Base-by-base conservation (phyloP, 2,888 invertebrate species). In the Polyploca ridens region DNA sequence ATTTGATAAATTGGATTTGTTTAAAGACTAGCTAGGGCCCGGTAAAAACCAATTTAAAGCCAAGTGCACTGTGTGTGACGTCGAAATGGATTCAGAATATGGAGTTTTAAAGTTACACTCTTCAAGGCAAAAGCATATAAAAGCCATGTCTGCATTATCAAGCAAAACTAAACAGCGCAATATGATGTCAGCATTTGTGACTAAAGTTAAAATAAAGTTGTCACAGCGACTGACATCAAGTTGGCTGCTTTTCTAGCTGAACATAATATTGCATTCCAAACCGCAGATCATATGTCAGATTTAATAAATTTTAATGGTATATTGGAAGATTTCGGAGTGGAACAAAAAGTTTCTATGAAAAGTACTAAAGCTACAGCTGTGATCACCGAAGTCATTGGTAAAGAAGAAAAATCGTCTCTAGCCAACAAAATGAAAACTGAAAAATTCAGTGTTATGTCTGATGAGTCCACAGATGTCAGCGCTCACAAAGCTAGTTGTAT, bases 211-310 rank as follows among this genome's bases (percentile, higher is more conserved):
- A 27, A 27, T 27, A 27, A 27, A 27, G 2, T 27, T 27, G 27
- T 27, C 27, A 2, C 27, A 27, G 27, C 27, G 27, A 27, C 38
- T 38, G 38, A 38, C 0, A 38, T 38, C 6, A 38, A 38, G 38
- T 64, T 71, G 64, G 65, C 69, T 33, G 69, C 67, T 19, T 71
- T 71, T 62, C 57, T 71, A 38, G 67, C 69, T 27, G 67, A 71
- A 38, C 71, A 69, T 67, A 71, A 70, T 54, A 66, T 67, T 46
- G 62, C 67, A 4, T 66, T 67, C 62, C 62, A 49, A 54, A 63
- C 65, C 8, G 67, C 67, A 68, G 63, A 71, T 41, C 67, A 72
- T 62, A 64, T 67, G 10, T n/a, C 60, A 7, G 68, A 69, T 66
- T 69, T 67, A 44, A n/a, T n/a, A n/a, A n/a, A n/a, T n/a, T n/a